A percentile compares a stretch with the other conserved stretches of the same genome.
Evolutionary conservation across 2,888 invertebrate genomes (phyloP).

Genomic region (Baccha elongata): DNA sequence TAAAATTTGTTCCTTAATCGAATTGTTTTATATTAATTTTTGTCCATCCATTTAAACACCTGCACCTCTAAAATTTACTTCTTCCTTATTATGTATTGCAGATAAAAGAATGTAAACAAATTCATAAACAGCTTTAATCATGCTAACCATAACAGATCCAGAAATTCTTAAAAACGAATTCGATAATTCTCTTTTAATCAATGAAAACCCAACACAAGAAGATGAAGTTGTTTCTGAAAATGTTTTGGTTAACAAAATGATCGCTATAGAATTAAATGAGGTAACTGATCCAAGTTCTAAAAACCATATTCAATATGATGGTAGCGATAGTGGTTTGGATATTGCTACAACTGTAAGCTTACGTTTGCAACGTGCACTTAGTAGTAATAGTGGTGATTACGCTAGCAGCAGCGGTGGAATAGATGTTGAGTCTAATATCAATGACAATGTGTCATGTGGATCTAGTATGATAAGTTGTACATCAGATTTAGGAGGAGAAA

Average conservation of each 20-base stretch:
- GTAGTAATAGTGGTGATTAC: slow-evolving; percentile 86
- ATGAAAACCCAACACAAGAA: slow-evolving; percentile 16
- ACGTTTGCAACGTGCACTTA: slow-evolving; percentile 84
- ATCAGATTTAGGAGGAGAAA: slow-evolving; percentile 87
- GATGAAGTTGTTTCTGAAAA: slow-evolving; percentile 75
- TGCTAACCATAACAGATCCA: slow-evolving; percentile 29
- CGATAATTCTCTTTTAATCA: slow-evolving; percentile 4
- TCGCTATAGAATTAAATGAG: slow-evolving; percentile 77
- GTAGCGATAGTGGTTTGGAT: slow-evolving; percentile 92
- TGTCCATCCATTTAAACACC: no score
- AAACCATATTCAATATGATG: slow-evolving; percentile 82
- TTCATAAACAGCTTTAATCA: slow-evolving; percentile 1
- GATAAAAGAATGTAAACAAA: slow-evolving; percentile 1
- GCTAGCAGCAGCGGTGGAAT: slow-evolving; percentile 86
- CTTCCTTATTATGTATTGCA: slow-evolving; percentile 1
- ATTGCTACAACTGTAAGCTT: slow-evolving; percentile 82
- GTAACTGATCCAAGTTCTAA: slow-evolving; percentile 34
- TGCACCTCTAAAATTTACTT: no score
- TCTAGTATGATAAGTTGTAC: slow-evolving; percentile 91
- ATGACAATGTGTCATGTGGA: slow-evolving; percentile 86
- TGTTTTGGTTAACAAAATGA: slow-evolving; percentile 77
- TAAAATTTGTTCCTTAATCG: no score
- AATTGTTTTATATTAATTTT: no score
- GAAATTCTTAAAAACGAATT: slow-evolving; percentile 24
- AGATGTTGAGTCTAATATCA: slow-evolving; percentile 81